phyloP scores from a whole-genome alignment of 1,140 invertebrate genomes.

The Drosophila trapezifrons region DNA sequence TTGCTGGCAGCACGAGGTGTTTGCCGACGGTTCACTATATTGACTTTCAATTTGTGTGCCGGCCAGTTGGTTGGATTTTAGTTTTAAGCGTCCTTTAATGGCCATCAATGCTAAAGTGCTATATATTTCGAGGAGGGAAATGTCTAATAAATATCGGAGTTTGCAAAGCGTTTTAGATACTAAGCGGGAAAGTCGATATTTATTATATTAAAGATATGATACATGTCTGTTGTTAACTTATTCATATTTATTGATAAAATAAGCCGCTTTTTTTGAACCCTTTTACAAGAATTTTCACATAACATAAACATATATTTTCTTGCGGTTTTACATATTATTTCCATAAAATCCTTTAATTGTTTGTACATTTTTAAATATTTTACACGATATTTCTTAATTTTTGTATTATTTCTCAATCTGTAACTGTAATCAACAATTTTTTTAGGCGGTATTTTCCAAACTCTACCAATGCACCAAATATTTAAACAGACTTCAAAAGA shows the following conservation, averaged over 20 bases:
- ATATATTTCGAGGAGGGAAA: not conserved
- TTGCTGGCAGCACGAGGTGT: conserved; percentile 35
- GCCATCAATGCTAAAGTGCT: not conserved
- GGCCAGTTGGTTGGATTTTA: conserved; percentile 26
- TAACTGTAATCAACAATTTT: too few species aligned
- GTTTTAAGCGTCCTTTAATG: conserved; percentile 21
- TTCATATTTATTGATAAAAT: not conserved
- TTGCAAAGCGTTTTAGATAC: not conserved
- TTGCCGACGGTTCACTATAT: conserved; percentile 46
- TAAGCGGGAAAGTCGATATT: not conserved
- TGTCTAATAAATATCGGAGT: not conserved
- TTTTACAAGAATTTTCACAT: too few species aligned
- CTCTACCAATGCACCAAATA: not conserved
- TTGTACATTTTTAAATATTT: too few species aligned
- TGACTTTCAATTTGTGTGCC: conserved; percentile 71
- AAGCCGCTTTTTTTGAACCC: too few species aligned
- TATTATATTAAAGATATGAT: not conserved
- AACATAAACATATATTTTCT: too few species aligned
- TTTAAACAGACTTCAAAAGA: not conserved
- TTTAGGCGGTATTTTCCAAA: not conserved
- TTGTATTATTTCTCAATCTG: not conserved
- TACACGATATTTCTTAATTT: not conserved
- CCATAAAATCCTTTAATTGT: too few species aligned
- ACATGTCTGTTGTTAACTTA: too few species aligned
- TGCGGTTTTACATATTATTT: too few species aligned